Evolutionary conservation across 1,140 invertebrate species (phyloP).

Genomic region (Ooceraea biroi): DNA sequence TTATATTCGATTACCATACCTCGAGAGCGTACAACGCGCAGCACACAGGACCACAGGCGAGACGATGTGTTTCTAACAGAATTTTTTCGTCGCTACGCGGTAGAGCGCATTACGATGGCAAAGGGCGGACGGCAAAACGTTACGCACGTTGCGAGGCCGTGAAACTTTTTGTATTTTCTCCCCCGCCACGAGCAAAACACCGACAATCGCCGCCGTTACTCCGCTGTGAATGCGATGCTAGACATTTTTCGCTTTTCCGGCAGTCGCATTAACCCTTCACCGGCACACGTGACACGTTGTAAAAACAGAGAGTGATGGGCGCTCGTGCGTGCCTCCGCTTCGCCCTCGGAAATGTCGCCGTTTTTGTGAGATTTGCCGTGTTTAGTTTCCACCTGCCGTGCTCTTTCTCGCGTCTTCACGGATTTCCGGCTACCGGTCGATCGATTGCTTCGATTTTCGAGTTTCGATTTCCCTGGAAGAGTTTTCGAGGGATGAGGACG

Average conservation of each 20-base stretch:
- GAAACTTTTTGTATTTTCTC: constrained; percentile 28
- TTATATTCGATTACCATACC: constrained; percentile 12
- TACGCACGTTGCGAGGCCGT: constrained; percentile 27
- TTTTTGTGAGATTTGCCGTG: constrained; percentile 1
- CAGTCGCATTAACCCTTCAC: constrained; percentile 38
- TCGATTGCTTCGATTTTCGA: too few relatives aligned
- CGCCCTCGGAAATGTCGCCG: not conserved
- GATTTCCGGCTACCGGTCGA: not conserved
- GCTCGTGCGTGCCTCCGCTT: not conserved
- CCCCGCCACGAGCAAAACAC: constrained; percentile 30
- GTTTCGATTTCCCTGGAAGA: too few relatives aligned
- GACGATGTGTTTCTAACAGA: constrained; percentile 51
- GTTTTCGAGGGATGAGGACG: too few relatives aligned
- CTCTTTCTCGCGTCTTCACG: not conserved
- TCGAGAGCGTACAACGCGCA: not conserved
- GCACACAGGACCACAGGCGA: not conserved
- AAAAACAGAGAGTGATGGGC: constrained; percentile 36
- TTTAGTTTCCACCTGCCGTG: too few relatives aligned
- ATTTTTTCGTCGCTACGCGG: constrained; percentile 2
- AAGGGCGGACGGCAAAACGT: constrained; percentile 25
- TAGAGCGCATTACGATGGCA: not conserved
- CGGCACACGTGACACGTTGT: constrained; percentile 16
- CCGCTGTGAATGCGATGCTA: constrained; percentile 8
- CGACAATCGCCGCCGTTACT: constrained; percentile 16
- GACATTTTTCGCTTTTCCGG: constrained; percentile 48